A percentile compares a stretch with the other conserved stretches of the same genome.
These are phyloP conservation scores for Pelobates fuscus DNA, from an alignment of 2,113 vertebrate genomes.

Conservation along the genomic window DNA sequence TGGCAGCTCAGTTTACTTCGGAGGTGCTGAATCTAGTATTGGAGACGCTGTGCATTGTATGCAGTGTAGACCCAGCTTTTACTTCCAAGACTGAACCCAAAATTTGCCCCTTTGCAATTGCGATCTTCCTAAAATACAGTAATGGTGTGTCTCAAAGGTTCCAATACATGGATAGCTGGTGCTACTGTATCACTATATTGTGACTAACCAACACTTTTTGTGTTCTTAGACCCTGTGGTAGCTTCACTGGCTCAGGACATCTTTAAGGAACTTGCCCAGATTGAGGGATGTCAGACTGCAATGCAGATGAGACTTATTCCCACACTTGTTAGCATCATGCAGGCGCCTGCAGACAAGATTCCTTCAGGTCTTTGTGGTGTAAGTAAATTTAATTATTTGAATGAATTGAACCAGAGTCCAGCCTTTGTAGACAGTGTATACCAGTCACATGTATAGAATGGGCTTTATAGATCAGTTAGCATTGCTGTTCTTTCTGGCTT, in stretches of 20 bases:
- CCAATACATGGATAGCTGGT: background rate
- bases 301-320: slow-evolving; percentile 98
- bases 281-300: slow-evolving; percentile 92
- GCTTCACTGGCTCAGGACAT: slow-evolving; percentile 96
- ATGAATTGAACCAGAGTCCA: background rate
- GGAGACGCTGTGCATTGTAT: slow-evolving; percentile 96
- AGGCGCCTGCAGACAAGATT: slow-evolving; percentile 95
- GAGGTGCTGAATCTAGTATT: slow-evolving; percentile 96
- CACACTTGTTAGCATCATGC: slow-evolving; percentile 97
- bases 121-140: slow-evolving; percentile 96
- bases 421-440: background rate
- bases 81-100: slow-evolving; percentile 92
- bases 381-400: too few species aligned
- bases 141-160: slow-evolving; percentile 74
- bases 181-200: background rate
- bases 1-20: slow-evolving; percentile 94
- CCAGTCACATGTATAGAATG: background rate
- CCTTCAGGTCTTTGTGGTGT: slow-evolving; percentile 93
- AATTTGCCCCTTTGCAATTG: slow-evolving; percentile 97
- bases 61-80: slow-evolving; percentile 88
- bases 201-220: slow-evolving; percentile 48
- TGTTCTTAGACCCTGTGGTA: slow-evolving; percentile 88
- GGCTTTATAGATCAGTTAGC: too few species aligned
- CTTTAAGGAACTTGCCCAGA: slow-evolving; percentile 96
- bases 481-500: too few species aligned